Conservation (phyloP, 1,140 invertebrate genomes). For the Nilaparvata lugens region DNA sequence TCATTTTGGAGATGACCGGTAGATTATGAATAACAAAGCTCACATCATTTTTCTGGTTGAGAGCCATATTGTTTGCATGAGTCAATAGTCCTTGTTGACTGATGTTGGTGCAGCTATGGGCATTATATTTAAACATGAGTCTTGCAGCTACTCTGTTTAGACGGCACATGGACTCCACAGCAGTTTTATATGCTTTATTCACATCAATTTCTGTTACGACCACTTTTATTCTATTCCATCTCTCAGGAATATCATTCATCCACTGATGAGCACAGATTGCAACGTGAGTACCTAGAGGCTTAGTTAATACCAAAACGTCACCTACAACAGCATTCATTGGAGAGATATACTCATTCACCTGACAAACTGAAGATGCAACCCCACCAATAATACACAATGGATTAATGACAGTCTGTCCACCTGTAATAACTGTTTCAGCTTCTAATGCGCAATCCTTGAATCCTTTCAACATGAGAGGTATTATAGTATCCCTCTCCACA, state of each 20-base stretch:
- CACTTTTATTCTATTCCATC: constrained; percentile 91
- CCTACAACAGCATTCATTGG: constrained; percentile 93
- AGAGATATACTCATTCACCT: constrained; percentile 87
- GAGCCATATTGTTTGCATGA: constrained; percentile 92
- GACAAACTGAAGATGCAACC: constrained; percentile 89
- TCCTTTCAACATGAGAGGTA: constrained; percentile 88
- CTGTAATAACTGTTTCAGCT: constrained; percentile 86
- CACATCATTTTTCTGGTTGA: constrained; percentile 93
- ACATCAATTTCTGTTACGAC: constrained; percentile 92
- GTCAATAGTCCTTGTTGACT: constrained; percentile 93
- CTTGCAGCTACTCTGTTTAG: constrained; percentile 87
- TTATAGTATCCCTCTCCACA: constrained; percentile 88
- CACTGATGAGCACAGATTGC: constrained; percentile 96
- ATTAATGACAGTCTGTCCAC: constrained; percentile 94
- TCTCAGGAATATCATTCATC: constrained; percentile 80
- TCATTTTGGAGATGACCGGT: constrained; percentile 95
- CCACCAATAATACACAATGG: constrained; percentile 97
- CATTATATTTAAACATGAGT: constrained; percentile 96
- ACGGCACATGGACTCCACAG: constrained; percentile 94
- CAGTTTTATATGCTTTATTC: constrained; percentile 86
- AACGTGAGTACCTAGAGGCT: constrained; percentile 89
- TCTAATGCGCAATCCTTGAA: constrained; percentile 90
- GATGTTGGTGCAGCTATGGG: constrained; percentile 93
- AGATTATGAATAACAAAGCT: constrained; percentile 96
- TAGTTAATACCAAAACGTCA: constrained; percentile 92